Conservation (phyloP, 2,113 vertebrate species). For the Rhagologus leucostigma region DNA sequence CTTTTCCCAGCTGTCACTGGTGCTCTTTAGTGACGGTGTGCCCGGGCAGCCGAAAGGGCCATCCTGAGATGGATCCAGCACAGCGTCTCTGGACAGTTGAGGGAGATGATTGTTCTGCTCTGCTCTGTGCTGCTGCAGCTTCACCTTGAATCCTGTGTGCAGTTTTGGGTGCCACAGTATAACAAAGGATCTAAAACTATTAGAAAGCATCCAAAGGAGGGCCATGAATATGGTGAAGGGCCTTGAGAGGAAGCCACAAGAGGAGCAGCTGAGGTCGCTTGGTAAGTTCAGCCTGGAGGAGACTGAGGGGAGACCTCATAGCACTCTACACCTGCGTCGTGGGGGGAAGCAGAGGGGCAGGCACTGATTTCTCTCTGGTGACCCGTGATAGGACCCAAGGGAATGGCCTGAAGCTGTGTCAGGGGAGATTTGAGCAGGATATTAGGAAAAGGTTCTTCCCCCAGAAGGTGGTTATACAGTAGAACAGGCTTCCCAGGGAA, state of each 20-base stretch:
- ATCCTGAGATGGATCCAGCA: background rate
- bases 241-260: background rate
- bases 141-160: background rate
- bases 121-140: too few relatives aligned
- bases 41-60: background rate
- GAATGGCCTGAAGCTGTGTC: background rate
- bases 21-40: background rate
- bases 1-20: background rate
- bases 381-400: background rate
- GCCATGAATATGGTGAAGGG: too few relatives aligned
- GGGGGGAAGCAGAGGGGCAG: background rate
- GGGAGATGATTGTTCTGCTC: background rate
- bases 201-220: background rate
- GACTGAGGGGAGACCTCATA: too few relatives aligned
- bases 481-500: background rate
- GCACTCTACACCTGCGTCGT: accelerated
- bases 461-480: background rate
- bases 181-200: background rate
- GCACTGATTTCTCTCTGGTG: too few relatives aligned
- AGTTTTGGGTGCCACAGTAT: background rate
- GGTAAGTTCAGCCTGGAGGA: background rate
- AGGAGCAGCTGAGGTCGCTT: background rate
- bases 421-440: background rate
- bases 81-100: background rate
- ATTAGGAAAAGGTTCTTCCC: background rate